Base-by-base conservation (phyloP, 2,888 invertebrate species). In the Lysandra coridon region DNA sequence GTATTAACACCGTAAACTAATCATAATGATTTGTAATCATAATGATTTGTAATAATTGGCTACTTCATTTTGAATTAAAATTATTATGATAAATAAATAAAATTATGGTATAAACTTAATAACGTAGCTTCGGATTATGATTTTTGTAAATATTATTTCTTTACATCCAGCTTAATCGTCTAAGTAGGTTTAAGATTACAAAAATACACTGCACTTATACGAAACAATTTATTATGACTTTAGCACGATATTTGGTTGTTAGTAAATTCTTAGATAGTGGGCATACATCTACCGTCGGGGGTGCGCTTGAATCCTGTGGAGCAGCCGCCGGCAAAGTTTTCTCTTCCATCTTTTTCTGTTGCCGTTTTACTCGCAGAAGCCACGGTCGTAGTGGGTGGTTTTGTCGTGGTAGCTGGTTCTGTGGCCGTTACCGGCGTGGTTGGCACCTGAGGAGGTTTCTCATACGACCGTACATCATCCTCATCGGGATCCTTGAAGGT, bases 281-380 rank as follows among this genome's bases (percentile, higher is more conserved):
- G 86, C 85, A 88, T 89, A 84, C 93, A 93, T 84, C 91, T 88
- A 81, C 92, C 92, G 81, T 93, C 93, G 64, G 85, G 73, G 12
- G 92, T 92, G 14, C 89, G 87, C 81, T 84, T 79, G 81, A 82
- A 92, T 1, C 93, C 93, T 33, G 88, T 17, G 4, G 87, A 64
- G 83, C 94, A 93, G 44, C 84, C 86, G 53, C 84, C 93, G 5
- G 80, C 30, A 79, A 93, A 90, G 80, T 88, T 91, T 84, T 90
- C 91, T 82, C 87, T 86, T 17, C 89, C 91, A 10, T 89, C 88
- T 82, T 88, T 86, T n/a, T 78, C 82, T 2, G 83, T 84, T 5
- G 84, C 85, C 4, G 81, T 83, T 33, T 23, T 64, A 7, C 30
- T n/a, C 14, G 78, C 80, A 30, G 76, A 80, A 12, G 60, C 81